Conservation (phyloP, 2,888 invertebrate genomes). For the Macropis europaea region DNA sequence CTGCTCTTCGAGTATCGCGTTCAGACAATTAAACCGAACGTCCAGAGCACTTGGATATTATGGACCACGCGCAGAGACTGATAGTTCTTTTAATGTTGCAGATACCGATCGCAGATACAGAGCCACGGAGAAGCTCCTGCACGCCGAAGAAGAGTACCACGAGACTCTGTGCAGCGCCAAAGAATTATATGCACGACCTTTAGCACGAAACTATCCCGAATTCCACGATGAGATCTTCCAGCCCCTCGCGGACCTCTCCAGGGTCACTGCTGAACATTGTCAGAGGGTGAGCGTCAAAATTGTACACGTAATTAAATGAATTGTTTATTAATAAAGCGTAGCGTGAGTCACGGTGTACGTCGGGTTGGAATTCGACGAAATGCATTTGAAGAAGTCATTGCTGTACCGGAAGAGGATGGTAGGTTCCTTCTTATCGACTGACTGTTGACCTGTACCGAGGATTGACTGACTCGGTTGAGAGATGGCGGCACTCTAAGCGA, state of each 20-base stretch:
- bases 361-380: no score
- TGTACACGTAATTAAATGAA: not conserved
- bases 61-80: no score
- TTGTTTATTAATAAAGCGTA: not conserved
- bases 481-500: slow-evolving; percentile 62
- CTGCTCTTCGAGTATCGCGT: no score
- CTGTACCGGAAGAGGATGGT: no score
- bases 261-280: slow-evolving; percentile 71
- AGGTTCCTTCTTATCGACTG: slow-evolving; percentile 55
- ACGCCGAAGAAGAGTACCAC: slow-evolving; percentile 79
- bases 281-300: slow-evolving; percentile 72
- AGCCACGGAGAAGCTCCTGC: slow-evolving; percentile 78
- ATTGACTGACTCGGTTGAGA: slow-evolving; percentile 38
- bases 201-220: slow-evolving; percentile 77
- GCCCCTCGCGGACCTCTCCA: slow-evolving; percentile 73
- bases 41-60: no score
- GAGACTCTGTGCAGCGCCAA: slow-evolving; percentile 83
- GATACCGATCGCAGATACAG: slow-evolving; percentile 78
- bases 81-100: slow-evolving; percentile 41
- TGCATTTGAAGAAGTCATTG: no score
- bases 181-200: slow-evolving; percentile 84
- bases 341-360: not conserved
- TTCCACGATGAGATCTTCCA: slow-evolving; percentile 77
- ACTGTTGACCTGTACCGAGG: slow-evolving; percentile 1
- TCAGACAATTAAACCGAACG: no score